phyloP scores from a whole-genome alignment of 2,888 invertebrate genomes.

The Lathronympha strigana region DNA sequence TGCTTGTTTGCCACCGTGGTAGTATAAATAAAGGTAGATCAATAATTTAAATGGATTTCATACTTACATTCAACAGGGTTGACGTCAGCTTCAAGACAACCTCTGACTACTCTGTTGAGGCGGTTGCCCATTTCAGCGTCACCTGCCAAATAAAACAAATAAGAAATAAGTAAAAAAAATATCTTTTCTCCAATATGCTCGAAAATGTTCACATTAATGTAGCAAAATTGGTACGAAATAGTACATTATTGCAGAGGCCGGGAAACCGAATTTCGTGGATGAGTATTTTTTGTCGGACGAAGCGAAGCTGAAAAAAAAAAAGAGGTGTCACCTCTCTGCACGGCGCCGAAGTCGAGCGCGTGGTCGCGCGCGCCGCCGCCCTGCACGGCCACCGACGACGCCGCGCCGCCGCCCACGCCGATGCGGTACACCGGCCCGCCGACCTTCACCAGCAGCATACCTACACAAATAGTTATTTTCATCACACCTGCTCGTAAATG shows the following conservation, averaged over 20 bases:
- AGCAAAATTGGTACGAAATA: too few species aligned
- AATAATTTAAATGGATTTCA: too few species aligned
- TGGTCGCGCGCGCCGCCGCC: slow-evolving; percentile 88
- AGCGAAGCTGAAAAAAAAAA: too few species aligned
- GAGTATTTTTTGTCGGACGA: too few species aligned
- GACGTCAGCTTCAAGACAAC: slow-evolving; percentile 92
- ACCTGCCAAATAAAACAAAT: slow-evolving; percentile 66
- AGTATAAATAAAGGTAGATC: too few species aligned
- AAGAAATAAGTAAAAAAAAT: not conserved
- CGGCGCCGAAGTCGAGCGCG: slow-evolving; percentile 97
- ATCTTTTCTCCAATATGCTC: too few species aligned
- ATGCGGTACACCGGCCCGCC: slow-evolving; percentile 99
- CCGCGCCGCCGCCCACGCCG: slow-evolving; percentile 99
- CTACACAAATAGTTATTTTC: slow-evolving; percentile 62
- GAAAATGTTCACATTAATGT: too few species aligned
- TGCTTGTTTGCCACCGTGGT: too few species aligned
- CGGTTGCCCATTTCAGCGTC: slow-evolving; percentile 99
- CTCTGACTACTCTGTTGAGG: slow-evolving; percentile 95
- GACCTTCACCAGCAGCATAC: slow-evolving; percentile 96
- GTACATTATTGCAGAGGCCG: too few species aligned
- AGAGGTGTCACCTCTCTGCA: slow-evolving; percentile 95
- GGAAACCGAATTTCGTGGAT: too few species aligned
- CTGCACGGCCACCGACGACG: slow-evolving; percentile 97
- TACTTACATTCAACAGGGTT: slow-evolving; percentile 91
- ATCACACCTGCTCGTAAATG: not conserved